These are phyloP conservation scores for Amphibalanus amphitrite DNA, from an alignment of 1,140 invertebrate species.

Conservation along the genomic window DNA sequence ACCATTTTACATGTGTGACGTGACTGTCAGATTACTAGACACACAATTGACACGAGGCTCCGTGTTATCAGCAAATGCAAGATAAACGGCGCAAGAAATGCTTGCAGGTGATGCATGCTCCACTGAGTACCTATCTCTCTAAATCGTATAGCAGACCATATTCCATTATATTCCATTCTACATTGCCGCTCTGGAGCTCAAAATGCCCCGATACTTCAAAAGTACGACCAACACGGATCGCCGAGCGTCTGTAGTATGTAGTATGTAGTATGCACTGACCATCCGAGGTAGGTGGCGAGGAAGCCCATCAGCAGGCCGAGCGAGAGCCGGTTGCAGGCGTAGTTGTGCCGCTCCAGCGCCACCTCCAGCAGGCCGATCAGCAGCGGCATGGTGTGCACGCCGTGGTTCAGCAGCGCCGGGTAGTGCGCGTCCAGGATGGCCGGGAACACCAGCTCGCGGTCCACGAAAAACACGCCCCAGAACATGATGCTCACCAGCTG, in stretches of 20 bases:
- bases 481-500: slow-evolving; percentile 74
- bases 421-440: slow-evolving; percentile 55
- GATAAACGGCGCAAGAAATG: too few species aligned
- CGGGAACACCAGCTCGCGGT: slow-evolving; percentile 72
- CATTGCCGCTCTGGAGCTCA: too few species aligned
- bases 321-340: not conserved
- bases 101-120: too few species aligned
- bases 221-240: too few species aligned
- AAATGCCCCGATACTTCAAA: too few species aligned
- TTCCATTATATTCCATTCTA: not conserved
- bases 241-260: not conserved
- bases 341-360: not conserved
- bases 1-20: too few species aligned
- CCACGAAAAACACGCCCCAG: slow-evolving; percentile 64
- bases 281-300: not conserved
- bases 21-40: too few species aligned
- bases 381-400: slow-evolving; percentile 49
- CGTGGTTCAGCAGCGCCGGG: slow-evolving; percentile 72
- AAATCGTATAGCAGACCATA: not conserved
- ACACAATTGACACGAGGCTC: too few species aligned
- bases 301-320: not conserved
- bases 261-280: not conserved
- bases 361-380: not conserved
- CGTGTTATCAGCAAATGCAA: too few species aligned
- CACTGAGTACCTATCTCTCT: not conserved